Evolutionary conservation across 2,113 vertebrate genomes (phyloP).

Genomic region (Triplophysa siluroides): DNA sequence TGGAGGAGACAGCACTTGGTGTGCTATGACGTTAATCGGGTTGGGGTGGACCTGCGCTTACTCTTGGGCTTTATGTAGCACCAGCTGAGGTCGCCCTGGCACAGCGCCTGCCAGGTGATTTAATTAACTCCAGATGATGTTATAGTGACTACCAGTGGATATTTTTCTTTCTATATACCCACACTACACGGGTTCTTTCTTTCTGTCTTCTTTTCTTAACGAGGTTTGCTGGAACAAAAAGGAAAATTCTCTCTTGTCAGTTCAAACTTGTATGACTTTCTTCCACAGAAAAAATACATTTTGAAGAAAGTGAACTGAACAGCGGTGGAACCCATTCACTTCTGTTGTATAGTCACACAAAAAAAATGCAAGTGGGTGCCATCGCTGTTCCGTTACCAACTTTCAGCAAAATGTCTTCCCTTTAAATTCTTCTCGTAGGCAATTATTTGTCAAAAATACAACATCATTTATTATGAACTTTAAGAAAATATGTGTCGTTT

Average conservation of each 20-base stretch:
- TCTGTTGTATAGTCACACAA: too few species aligned
- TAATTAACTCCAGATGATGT: conserved; percentile 72
- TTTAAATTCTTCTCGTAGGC: too few species aligned
- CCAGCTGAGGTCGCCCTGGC: conserved; percentile 56
- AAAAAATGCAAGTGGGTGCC: too few species aligned
- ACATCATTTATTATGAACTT: background rate
- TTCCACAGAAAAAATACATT: too few species aligned
- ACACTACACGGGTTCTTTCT: background rate
- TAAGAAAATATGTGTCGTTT: background rate
- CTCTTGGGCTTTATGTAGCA: conserved; percentile 46
- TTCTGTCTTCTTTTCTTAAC: background rate
- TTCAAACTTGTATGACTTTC: too few species aligned
- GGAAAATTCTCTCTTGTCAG: background rate
- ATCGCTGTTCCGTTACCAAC: too few species aligned
- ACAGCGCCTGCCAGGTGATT: conserved; percentile 66
- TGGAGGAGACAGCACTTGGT: conserved; percentile 39
- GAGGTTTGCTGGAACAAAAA: background rate
- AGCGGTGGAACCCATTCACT: too few species aligned
- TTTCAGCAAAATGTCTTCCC: too few species aligned
- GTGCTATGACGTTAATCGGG: conserved; percentile 29
- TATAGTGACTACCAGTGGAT: conserved; percentile 63
- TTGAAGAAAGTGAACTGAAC: too few species aligned
- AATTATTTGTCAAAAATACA: too few species aligned
- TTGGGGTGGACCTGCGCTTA: background rate
- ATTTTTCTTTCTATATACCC: conserved; percentile 7